phyloP scores from a whole-genome alignment of 2,113 vertebrate species.

The Ictalurus furcatus region DNA sequence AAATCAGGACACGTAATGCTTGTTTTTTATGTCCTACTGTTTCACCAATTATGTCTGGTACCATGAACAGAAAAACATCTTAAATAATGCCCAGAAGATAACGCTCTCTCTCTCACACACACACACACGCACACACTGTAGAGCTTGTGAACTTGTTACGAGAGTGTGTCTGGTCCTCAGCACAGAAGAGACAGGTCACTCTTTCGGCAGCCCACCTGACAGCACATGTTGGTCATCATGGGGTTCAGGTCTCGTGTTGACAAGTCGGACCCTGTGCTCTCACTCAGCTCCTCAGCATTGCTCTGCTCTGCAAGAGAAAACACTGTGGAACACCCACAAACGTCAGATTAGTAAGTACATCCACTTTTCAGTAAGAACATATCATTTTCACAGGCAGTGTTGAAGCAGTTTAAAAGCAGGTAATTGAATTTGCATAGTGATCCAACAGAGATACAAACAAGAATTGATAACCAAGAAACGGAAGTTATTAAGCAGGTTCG shows the following conservation, averaged over 20 bases:
- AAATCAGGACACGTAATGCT: background rate
- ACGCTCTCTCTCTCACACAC: background rate
- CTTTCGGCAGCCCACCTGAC: slow-evolving; percentile 76
- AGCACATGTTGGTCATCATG: slow-evolving; percentile 69
- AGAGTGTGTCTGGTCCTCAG: slow-evolving; percentile 55
- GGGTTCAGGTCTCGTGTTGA: slow-evolving; percentile 68
- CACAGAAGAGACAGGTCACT: slow-evolving; percentile 74
- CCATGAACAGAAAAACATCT: background rate
- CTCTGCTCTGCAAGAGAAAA: slow-evolving; percentile 54
- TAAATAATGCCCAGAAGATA: too few relatives aligned
- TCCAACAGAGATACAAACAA: background rate
- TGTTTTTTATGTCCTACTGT: slow-evolving; percentile 5
- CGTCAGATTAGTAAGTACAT: background rate
- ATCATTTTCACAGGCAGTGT: background rate
- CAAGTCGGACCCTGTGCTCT: slow-evolving; percentile 39
- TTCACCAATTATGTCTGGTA: background rate
- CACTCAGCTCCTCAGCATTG: slow-evolving; percentile 58
- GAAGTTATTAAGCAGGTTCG: background rate
- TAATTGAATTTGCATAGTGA: background rate
- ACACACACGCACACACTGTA: background rate
- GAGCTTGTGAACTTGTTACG: background rate
- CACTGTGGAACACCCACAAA: slow-evolving; percentile 52
- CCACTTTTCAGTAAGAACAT: background rate
- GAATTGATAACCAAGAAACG: background rate
- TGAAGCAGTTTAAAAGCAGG: background rate